A percentile compares a stretch with the other conserved stretches of the same genome.
These are phyloP conservation scores for Eira barbara DNA, from an alignment of 2,113 vertebrate species.

Conservation along the genomic window DNA sequence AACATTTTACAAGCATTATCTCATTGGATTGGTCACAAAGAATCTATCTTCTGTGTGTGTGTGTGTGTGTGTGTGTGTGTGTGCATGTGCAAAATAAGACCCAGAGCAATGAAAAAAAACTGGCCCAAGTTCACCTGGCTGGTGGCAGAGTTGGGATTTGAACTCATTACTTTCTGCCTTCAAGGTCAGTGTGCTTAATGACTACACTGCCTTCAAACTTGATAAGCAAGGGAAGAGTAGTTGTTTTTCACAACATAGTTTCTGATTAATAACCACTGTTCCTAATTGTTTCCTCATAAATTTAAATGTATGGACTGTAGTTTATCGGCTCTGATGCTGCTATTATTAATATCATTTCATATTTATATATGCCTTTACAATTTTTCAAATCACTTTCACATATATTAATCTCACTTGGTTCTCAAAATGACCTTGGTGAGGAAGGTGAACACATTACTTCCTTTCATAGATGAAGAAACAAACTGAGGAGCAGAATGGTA, in stretches of 20 bases:
- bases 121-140: background rate
- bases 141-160: background rate
- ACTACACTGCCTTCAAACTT: background rate
- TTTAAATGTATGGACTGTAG: background rate
- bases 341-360: conserved; percentile 10
- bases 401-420: background rate
- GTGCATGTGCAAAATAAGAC: background rate
- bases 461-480: background rate
- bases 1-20: background rate
- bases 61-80: background rate
- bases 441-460: background rate
- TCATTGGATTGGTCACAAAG: background rate
- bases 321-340: background rate
- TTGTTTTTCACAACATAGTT: conserved; percentile 11
- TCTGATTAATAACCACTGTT: conserved; percentile 29
- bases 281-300: conserved; percentile 38
- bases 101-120: background rate
- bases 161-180: conserved; percentile 20
- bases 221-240: background rate
- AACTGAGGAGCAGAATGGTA: background rate
- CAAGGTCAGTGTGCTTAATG: background rate
- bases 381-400: conserved; percentile 28
- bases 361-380: background rate
- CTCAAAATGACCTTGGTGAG: background rate
- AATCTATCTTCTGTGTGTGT: background rate